phyloP scores from a whole-genome alignment of 1,140 invertebrate genomes.

The Planococcus citri region DNA sequence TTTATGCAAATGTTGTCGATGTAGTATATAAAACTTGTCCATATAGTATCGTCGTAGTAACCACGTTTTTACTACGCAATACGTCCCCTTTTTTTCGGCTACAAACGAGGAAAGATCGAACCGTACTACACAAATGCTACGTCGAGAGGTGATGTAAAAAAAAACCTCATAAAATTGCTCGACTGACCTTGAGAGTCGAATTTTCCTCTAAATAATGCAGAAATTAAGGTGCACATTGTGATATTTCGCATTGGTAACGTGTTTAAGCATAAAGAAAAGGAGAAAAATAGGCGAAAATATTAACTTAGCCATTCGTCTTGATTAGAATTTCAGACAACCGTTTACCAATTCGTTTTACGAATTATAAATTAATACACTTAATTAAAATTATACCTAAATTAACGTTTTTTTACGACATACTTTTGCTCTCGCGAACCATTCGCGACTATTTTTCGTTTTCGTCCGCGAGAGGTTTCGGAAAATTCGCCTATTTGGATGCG shows the following conservation, averaged over 20 bases:
- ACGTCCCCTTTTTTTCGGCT: no score
- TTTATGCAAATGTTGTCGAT: no score
- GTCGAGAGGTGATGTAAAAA: no score
- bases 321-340: neutral
- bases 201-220: neutral
- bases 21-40: no score
- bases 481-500: no score
- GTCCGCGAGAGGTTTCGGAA: no score
- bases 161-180: neutral
- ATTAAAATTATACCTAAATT: neutral
- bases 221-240: neutral
- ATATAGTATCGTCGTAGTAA: no score
- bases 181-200: neutral
- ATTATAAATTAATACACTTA: neutral
- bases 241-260: neutral
- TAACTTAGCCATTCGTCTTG: neutral
- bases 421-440: no score
- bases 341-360: conserved; percentile 7
- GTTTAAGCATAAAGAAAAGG: neutral
- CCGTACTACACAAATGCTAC: neutral
- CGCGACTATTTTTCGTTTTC: neutral
- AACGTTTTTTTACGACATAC: neutral
- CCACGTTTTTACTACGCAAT: no score
- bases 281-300: neutral
- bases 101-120: no score